Evolutionary conservation across 2,888 invertebrate genomes (phyloP), one percentile per base, ranked within the genome.

Genomic region (Drosophila helvetica): DNA sequence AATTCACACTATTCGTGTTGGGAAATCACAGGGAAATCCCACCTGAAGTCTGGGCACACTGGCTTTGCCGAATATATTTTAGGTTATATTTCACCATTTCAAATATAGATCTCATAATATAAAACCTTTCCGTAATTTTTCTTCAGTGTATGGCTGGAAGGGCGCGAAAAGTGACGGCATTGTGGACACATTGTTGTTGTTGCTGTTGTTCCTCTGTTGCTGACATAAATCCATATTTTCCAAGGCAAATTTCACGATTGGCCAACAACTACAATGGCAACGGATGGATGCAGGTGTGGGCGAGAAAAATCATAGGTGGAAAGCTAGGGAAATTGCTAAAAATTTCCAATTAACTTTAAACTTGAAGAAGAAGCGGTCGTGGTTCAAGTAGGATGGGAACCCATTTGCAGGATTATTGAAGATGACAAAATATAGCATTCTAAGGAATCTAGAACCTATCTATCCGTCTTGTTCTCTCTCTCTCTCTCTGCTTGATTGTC

Each of bases 211-310:
- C 17, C 69, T 62, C 43, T 77, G 78, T 53, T 56, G 78, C 71
- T 79, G 86, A 89, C 86, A 86, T 86, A 89, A 86, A 86, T 86
- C 86, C 89, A 85, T 87, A 86, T 87, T 86, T 89, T 82, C 75
- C 76, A 60, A 74, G 77, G 74, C 74, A 82, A 80, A 80, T 87
- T 89, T 80, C 79, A 82, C 80, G 82, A 82, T 87, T 87, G 87
- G 69, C 69, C 72, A 22, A 9, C 53, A 65, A 19, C 63, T 33
- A 52, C 55, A 57, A 56, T 8, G 4, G 33, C 5, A 15, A 15
- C 1, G 38, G 15, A n/a, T 2, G 1, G 2, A 2, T 6, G 38
- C 15, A 6, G 3, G 33, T 8, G 27, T 30, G 19, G 43, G 15
- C 22, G 42, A 19, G 33, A 48, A 56, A 51, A 52, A 50, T 65